Evolutionary conservation across 2,113 vertebrate species (phyloP).

Genomic region (Emberiza fucata): DNA sequence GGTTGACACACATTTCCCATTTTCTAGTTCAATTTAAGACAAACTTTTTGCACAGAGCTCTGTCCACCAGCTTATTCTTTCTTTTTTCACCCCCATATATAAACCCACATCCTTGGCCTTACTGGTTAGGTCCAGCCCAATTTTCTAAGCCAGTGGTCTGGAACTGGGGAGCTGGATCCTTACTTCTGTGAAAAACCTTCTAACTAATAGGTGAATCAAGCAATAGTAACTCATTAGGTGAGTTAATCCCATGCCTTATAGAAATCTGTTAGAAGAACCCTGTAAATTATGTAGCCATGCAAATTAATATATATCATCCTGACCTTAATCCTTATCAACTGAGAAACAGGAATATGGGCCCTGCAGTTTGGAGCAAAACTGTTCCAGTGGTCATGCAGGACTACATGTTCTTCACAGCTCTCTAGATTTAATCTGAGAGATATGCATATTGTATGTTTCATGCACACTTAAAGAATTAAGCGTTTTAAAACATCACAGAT

Average conservation of each 20-base stretch:
- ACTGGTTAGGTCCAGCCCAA: not conserved
- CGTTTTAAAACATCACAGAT: not conserved
- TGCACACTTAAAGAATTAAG: not conserved
- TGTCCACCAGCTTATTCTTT: not conserved
- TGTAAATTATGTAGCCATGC: not conserved
- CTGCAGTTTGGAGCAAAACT: not conserved
- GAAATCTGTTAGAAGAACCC: not conserved
- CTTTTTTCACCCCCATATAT: not conserved
- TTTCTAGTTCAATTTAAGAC: not conserved
- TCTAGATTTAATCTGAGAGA: not conserved
- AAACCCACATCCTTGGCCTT: not conserved
- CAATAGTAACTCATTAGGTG: not conserved
- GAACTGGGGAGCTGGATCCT: not conserved
- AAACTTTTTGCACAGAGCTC: not conserved
- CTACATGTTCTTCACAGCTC: not conserved
- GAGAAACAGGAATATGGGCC: not conserved
- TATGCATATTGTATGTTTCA: fast-evolving
- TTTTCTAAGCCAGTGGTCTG: not conserved
- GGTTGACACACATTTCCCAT: fast-evolving
- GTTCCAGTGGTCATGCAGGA: not conserved
- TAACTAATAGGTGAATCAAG: not conserved
- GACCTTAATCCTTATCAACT: not conserved
- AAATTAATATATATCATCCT: not conserved
- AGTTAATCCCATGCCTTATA: not conserved
- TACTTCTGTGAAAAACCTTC: not conserved